These are phyloP conservation scores for Tokudaia tokunoshimensis DNA, from an alignment of 2,797 vertebrate genomes.

Conservation along the genomic window DNA sequence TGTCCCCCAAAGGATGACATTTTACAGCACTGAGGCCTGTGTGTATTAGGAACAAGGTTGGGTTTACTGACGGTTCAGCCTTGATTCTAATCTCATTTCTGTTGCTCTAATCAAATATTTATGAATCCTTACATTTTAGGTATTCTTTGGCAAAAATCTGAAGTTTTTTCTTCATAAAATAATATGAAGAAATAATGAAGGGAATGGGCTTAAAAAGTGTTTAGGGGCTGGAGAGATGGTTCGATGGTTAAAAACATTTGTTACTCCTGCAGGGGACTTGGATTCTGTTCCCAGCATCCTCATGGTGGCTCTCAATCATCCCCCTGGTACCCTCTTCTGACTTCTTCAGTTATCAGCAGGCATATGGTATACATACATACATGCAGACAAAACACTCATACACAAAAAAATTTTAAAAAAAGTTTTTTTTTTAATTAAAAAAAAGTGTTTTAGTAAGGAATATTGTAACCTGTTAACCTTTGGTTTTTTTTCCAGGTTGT, in stretches of 20 bases:
- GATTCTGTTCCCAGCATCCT: neutral
- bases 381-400: neutral
- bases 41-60: slow-evolving; percentile 7
- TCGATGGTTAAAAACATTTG: neutral
- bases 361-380: neutral
- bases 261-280: neutral
- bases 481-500: slow-evolving; percentile 90
- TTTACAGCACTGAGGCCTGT: neutral
- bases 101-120: neutral
- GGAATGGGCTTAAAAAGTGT: slow-evolving; percentile 42
- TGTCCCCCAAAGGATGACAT: no score
- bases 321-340: neutral
- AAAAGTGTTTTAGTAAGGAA: slow-evolving; percentile 6
- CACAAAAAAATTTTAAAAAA: neutral
- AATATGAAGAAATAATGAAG: neutral
- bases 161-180: slow-evolving; percentile 52
- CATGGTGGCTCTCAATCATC: neutral
- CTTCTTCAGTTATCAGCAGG: neutral
- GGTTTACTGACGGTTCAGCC: slow-evolving; percentile 17
- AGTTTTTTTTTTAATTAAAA: neutral
- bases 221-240: neutral
- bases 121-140: slow-evolving; percentile 54
- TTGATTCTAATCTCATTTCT: slow-evolving; percentile 16
- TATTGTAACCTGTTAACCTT: slow-evolving; percentile 67
- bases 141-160: slow-evolving; percentile 58